Evolutionary conservation across 1,140 invertebrate species (phyloP).

Genomic region (Trypoxylus dichotomus): DNA sequence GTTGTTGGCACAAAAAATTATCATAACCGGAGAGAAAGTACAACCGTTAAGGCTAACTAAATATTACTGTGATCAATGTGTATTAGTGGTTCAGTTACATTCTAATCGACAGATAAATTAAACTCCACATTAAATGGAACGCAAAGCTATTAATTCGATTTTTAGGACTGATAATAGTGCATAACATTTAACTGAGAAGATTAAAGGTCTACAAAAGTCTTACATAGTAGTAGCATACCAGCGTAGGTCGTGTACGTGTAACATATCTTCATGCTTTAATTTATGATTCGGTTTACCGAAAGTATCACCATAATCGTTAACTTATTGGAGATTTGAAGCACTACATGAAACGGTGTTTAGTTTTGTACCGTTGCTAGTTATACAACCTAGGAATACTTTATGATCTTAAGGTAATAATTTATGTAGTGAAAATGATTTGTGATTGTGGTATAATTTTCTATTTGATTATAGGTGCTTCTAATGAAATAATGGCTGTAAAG

Average conservation of each 20-base stretch:
- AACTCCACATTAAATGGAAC: slow-evolving; percentile 14
- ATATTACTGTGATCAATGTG: not conserved
- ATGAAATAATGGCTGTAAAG: not conserved
- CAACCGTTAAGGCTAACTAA: slow-evolving; percentile 12
- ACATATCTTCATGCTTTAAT: not conserved
- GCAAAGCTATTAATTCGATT: slow-evolving; percentile 14
- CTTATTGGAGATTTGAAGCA: not conserved
- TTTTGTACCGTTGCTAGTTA: not conserved
- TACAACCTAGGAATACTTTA: not conserved
- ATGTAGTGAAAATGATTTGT: not conserved
- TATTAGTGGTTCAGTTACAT: slow-evolving; percentile 24
- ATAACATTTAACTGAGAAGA: not conserved
- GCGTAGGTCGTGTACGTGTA: not conserved
- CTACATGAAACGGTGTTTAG: not conserved
- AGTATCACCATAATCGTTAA: slow-evolving; percentile 1
- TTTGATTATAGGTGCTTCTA: not conserved
- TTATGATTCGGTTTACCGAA: not conserved
- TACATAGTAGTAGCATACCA: slow-evolving; percentile 12
- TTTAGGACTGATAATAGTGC: slow-evolving; percentile 19
- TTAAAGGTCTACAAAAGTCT: not conserved
- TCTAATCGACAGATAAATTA: slow-evolving; percentile 24
- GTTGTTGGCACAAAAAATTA: not conserved
- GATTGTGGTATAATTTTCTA: not conserved
- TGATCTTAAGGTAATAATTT: not conserved
- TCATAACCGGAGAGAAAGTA: not conserved